phyloP scores from a whole-genome alignment of 2,797 vertebrate species.

The Benthosema pterotum region DNA sequence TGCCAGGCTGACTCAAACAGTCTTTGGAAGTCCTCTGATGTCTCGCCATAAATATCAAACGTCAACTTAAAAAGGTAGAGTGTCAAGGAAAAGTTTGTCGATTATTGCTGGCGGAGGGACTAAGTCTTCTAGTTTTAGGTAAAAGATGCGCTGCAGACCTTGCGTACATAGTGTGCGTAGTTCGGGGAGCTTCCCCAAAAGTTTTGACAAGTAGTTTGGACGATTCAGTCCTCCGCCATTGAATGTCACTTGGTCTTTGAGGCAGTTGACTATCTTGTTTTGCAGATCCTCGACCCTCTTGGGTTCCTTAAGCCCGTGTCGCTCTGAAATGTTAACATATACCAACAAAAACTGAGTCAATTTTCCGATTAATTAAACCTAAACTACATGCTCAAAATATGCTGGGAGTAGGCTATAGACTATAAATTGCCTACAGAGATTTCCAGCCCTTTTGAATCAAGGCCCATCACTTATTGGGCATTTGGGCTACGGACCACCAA shows the following conservation, averaged over 20 bases:
- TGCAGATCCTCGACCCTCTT: slow-evolving; percentile 98
- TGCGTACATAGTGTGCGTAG: slow-evolving; percentile 98
- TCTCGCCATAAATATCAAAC: slow-evolving; percentile 51
- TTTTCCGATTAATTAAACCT: background rate
- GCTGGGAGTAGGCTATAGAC: background rate
- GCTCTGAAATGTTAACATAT: slow-evolving; percentile 81
- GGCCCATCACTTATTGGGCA: too few species aligned
- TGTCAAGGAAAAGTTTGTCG: slow-evolving; percentile 99
- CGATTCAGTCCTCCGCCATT: slow-evolving; percentile 95
- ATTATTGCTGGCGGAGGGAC: slow-evolving; percentile 99
- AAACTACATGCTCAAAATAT: background rate
- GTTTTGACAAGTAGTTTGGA: slow-evolving; percentile 98
- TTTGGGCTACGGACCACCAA: too few species aligned
- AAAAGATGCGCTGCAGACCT: slow-evolving; percentile 99
- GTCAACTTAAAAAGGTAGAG: slow-evolving; percentile 93
- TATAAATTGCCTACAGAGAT: too few species aligned
- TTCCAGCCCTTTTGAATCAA: too few species aligned
- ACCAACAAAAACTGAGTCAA: background rate
- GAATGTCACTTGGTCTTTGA: slow-evolving; percentile 99
- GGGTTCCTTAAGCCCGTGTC: slow-evolving; percentile 97
- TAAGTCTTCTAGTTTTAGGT: slow-evolving; percentile 98
- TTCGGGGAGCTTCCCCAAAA: slow-evolving; percentile 98
- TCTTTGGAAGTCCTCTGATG: slow-evolving; percentile 81
- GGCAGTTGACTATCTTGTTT: slow-evolving; percentile 98
- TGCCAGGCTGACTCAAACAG: slow-evolving; percentile 62